Conservation (phyloP, 2,888 invertebrate species). For the Chouioia cunea region DNA sequence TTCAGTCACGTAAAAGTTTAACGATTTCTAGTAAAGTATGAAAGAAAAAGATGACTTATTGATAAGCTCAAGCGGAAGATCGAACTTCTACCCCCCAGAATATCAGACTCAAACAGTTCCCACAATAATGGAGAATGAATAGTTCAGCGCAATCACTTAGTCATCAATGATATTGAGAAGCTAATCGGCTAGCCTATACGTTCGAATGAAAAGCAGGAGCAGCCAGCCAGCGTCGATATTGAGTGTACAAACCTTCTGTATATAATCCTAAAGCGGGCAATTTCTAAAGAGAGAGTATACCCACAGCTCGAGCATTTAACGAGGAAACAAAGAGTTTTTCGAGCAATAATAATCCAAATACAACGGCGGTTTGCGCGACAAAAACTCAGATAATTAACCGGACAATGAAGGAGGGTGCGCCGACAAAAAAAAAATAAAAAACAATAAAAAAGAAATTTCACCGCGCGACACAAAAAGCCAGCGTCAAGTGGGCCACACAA, state of each 20-base stretch:
- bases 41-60: no score
- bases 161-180: slow-evolving; percentile 7
- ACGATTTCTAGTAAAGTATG: no score
- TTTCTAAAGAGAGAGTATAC: neutral
- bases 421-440: slow-evolving; percentile 49
- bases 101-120: no score
- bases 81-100: no score
- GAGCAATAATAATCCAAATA: slow-evolving; percentile 23
- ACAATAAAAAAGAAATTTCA: slow-evolving; percentile 50
- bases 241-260: no score
- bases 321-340: slow-evolving; percentile 51
- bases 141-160: neutral
- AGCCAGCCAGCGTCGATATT: no score
- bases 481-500: slow-evolving; percentile 65
- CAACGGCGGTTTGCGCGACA: slow-evolving; percentile 55
- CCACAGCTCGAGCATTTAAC: slow-evolving; percentile 47
- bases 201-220: slow-evolving; percentile 30
- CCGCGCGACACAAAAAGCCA: slow-evolving; percentile 54
- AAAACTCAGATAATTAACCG: slow-evolving; percentile 66
- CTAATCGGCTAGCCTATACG: slow-evolving; percentile 22
- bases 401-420: slow-evolving; percentile 53
- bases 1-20: no score
- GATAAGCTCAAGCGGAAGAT: no score
- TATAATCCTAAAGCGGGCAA: no score
- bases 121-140: no score